A percentile compares a stretch with the other conserved stretches of the same genome.
phyloP scores from a whole-genome alignment of 92 coral and sea anemone species.

The Actinostola sp. region DNA sequence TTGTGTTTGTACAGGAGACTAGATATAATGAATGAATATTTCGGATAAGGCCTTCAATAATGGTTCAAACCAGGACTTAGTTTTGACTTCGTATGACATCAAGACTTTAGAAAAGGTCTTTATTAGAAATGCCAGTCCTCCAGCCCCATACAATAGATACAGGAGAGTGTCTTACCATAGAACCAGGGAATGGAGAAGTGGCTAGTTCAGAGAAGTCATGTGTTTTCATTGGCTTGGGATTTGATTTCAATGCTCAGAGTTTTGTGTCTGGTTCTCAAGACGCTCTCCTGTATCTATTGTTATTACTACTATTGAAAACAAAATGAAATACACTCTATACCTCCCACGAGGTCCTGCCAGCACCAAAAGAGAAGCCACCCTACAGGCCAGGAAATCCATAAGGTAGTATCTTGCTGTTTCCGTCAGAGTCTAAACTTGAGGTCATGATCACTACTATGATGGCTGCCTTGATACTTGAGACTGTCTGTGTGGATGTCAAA shows the following conservation, averaged over 20 bases:
- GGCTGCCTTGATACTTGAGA: conserved; percentile 27
- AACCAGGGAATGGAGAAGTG: background rate
- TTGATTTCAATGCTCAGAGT: conserved; percentile 1
- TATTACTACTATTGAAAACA: background rate
- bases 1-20: too few species aligned
- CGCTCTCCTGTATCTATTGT: conserved; percentile 34
- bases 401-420: conserved; percentile 28
- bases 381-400: conserved; percentile 24
- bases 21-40: too few species aligned
- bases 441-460: conserved; percentile 15
- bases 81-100: background rate
- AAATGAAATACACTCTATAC: conserved; percentile 22
- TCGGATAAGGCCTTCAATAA: too few species aligned
- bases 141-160: conserved; percentile 27
- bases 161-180: conserved; percentile 27
- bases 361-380: conserved; percentile 33
- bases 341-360: conserved; percentile 42
- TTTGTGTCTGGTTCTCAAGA: background rate
- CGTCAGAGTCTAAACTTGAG: conserved; percentile 11
- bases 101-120: background rate
- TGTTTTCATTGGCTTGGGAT: background rate
- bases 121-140: conserved; percentile 16
- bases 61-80: background rate
- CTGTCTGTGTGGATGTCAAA: conserved; percentile 17
- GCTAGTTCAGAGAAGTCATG: background rate